phyloP scores from a whole-genome alignment of 1,140 invertebrate genomes.

The Galleria mellonella region DNA sequence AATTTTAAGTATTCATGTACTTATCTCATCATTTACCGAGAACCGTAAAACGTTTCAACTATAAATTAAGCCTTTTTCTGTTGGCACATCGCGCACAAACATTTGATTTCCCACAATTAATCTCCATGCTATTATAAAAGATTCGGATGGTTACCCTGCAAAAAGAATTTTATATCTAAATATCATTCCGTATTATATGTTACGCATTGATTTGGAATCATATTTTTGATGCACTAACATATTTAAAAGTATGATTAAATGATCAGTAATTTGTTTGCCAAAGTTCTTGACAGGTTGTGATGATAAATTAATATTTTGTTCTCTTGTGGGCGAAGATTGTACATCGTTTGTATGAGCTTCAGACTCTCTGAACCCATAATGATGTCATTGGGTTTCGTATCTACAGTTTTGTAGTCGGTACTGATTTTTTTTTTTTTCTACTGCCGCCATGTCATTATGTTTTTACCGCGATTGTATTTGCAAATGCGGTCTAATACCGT shows the following conservation, averaged over 20 bases:
- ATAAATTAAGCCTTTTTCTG: no score
- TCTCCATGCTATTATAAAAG: no score
- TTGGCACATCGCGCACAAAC: no score
- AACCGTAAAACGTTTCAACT: no score
- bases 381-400: conserved; percentile 5
- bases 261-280: neutral
- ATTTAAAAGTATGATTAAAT: neutral
- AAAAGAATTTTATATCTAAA: no score
- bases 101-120: no score
- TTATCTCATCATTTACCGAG: no score
- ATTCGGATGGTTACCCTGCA: no score
- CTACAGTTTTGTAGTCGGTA: conserved; percentile 5
- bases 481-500: conserved; percentile 26
- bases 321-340: neutral
- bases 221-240: conserved; percentile 1
- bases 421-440: conserved; percentile 5
- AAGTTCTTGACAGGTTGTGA: neutral
- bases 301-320: conserved; percentile 2
- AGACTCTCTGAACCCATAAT: neutral
- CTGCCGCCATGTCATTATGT: conserved; percentile 18
- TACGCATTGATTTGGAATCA: neutral
- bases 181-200: no score
- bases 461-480: conserved; percentile 19
- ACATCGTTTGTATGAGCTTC: neutral
- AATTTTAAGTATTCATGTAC: no score